These are phyloP conservation scores for Zingel zingel DNA, from an alignment of 2,113 vertebrate genomes.

Conservation along the genomic window DNA sequence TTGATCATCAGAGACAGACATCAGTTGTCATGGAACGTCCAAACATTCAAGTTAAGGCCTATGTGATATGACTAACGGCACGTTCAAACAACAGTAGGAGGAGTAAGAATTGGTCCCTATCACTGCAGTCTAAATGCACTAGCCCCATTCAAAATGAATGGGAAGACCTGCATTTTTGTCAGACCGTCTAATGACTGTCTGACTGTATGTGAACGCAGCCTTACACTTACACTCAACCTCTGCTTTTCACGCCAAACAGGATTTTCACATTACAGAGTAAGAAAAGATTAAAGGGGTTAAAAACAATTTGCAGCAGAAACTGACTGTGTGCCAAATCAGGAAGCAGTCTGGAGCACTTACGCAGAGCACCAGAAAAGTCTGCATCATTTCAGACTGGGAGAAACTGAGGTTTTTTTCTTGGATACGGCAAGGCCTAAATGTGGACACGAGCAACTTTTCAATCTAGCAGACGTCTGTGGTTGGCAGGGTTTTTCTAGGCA, in stretches of 20 bases:
- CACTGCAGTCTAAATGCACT: too few relatives aligned
- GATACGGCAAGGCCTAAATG: conserved; percentile 53
- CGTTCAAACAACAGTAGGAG: too few relatives aligned
- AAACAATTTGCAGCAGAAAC: conserved; percentile 3
- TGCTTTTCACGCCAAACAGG: conserved; percentile 49
- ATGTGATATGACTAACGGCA: conserved; percentile 6
- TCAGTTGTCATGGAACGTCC: conserved; percentile 34
- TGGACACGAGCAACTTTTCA: conserved; percentile 55
- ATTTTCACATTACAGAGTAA: conserved; percentile 40
- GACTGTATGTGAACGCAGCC: too few relatives aligned
- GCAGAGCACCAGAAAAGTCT: conserved; percentile 35
- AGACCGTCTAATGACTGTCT: too few relatives aligned
- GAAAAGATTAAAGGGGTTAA: conserved; percentile 21
- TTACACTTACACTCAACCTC: conserved; percentile 7
- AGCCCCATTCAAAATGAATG: too few relatives aligned
- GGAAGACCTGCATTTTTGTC: too few relatives aligned
- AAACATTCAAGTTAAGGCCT: conserved; percentile 21
- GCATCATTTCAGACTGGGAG: conserved; percentile 46
- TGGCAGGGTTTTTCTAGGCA: conserved; percentile 54
- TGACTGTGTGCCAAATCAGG: conserved; percentile 30
- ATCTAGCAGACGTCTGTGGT: conserved; percentile 50
- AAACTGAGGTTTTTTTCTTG: conserved; percentile 59
- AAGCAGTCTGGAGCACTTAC: conserved; percentile 31
- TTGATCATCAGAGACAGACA: not conserved
- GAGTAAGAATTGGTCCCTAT: too few relatives aligned